Conservation (phyloP, 2,113 vertebrate species). For the Zonotrichia leucophrys region DNA sequence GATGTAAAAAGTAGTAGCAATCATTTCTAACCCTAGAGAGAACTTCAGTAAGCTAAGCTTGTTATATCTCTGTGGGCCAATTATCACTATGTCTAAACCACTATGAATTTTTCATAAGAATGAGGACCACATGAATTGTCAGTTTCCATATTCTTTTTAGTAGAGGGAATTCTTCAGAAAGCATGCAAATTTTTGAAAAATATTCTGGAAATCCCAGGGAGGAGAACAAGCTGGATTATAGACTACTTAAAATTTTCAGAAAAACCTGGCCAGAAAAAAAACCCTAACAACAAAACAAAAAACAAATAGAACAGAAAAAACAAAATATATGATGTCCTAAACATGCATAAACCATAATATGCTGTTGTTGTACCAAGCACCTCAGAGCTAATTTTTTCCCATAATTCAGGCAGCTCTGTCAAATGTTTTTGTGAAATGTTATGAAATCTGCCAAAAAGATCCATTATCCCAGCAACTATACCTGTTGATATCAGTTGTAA, state of each 20-base stretch:
- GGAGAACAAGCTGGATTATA: background rate
- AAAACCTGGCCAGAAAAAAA: background rate
- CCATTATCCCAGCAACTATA: background rate
- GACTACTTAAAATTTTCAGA: background rate
- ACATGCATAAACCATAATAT: background rate
- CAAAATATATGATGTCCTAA: background rate
- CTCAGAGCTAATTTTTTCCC: background rate
- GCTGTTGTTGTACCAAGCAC: background rate
- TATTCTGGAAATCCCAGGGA: background rate
- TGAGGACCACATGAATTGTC: background rate
- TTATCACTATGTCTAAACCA: background rate
- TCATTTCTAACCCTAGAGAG: background rate
- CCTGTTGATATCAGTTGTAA: background rate
- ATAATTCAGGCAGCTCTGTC: background rate
- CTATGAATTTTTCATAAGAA: constrained; percentile 24
- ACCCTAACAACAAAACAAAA: rapidly evolving
- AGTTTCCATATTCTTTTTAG: background rate
- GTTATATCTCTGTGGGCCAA: background rate
- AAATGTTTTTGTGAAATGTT: background rate
- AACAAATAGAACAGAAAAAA: background rate
- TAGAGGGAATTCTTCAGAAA: background rate
- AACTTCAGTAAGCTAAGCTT: background rate
- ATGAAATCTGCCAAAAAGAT: background rate
- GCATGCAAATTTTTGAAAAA: background rate
- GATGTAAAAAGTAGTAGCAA: background rate